phyloP scores from a whole-genome alignment of 2,797 vertebrate species.

The Kryptolebias ocellatus region DNA sequence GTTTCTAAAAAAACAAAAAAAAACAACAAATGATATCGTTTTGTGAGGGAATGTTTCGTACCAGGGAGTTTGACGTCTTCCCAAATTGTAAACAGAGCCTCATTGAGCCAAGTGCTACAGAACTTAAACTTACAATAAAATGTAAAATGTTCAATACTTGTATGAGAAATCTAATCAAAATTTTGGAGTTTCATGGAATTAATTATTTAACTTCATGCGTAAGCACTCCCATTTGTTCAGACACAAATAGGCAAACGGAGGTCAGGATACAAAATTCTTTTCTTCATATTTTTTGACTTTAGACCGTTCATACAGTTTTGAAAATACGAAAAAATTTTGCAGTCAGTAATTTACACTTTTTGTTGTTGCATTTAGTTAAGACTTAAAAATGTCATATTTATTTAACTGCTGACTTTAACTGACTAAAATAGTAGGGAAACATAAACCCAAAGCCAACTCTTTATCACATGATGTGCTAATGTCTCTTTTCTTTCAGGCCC shows the following conservation, averaged over 20 bases:
- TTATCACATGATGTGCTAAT: not conserved
- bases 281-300: no score
- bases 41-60: slow-evolving; percentile 28
- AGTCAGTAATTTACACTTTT: no score
- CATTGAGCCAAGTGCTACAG: not conserved
- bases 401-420: not conserved
- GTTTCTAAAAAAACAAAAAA: not conserved
- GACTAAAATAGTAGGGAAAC: not conserved
- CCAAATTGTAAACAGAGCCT: not conserved
- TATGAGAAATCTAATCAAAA: slow-evolving; percentile 4
- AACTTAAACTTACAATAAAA: not conserved
- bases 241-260: not conserved
- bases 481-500: not conserved
- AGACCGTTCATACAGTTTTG: no score
- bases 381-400: no score
- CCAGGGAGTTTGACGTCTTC: slow-evolving; percentile 9
- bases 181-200: slow-evolving; percentile 10
- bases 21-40: not conserved
- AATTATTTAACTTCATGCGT: slow-evolving; percentile 14
- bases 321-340: no score
- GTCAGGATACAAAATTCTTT: not conserved
- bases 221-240: slow-evolving; percentile 7
- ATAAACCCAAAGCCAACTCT: no score
- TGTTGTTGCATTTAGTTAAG: no score
- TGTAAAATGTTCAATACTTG: not conserved